Conservation (phyloP, 2,888 invertebrate species). For the Plagodis dolabraria region DNA sequence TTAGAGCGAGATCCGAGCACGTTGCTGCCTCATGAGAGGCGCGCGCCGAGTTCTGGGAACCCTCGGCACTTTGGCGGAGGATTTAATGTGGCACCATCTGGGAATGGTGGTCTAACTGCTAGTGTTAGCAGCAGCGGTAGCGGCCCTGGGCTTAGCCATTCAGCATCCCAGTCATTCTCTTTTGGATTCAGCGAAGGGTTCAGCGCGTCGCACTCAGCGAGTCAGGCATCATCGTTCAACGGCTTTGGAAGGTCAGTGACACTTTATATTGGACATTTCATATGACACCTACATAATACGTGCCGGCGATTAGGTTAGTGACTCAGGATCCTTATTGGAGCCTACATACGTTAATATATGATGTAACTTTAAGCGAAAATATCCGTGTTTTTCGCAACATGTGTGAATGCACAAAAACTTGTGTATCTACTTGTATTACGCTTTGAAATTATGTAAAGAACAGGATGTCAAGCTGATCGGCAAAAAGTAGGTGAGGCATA, state of each 20-base stretch:
- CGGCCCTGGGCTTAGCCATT: constrained; percentile 72
- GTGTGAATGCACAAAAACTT: constrained; percentile 16
- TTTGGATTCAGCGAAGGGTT: constrained; percentile 80
- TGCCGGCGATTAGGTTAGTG: constrained; percentile 25
- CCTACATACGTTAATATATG: constrained; percentile 14
- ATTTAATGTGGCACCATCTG: constrained; percentile 72
- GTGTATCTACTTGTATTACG: constrained; percentile 6
- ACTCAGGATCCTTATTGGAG: constrained; percentile 26
- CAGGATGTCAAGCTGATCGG: constrained; percentile 1
- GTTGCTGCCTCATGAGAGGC: constrained; percentile 64
- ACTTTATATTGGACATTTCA: constrained; percentile 28
- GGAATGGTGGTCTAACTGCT: constrained; percentile 71
- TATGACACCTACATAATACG: constrained; percentile 10
- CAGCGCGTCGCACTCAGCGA: constrained; percentile 79
- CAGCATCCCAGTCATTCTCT: constrained; percentile 78
- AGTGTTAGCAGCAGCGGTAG: constrained; percentile 76
- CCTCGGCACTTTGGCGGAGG: constrained; percentile 71
- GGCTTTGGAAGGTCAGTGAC: constrained; percentile 76
- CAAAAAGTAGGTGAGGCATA: background rate
- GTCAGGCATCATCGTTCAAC: constrained; percentile 77
- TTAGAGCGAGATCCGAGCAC: constrained; percentile 81
- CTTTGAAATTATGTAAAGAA: constrained; percentile 5
- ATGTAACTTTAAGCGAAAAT: constrained; percentile 22
- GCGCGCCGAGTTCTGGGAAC: constrained; percentile 22
- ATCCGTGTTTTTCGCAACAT: constrained; percentile 13